Base-by-base conservation (phyloP, 2,113 vertebrate species). In the Pluvialis apricaria region DNA sequence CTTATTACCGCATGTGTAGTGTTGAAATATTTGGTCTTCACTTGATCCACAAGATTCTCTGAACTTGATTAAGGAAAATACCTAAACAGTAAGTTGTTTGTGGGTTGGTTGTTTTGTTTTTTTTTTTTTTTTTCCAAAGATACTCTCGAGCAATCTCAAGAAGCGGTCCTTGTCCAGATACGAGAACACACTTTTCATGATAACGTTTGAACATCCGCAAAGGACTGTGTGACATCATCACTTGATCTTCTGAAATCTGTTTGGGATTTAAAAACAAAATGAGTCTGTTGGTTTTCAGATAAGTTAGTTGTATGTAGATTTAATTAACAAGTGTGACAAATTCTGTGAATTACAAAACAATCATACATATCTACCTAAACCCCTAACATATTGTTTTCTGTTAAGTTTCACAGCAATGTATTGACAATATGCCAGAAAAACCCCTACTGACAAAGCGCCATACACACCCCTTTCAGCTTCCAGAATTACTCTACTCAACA, bases 181-280 rank as follows among this genome's bases (percentile, higher is more conserved):
- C 98, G 66, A 99, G 96, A 8, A 99, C 98, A 80, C 98, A 98
- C 93, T 99, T 99, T n/a, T 99, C 96, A 68, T 99, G 99, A 17
- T 98, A 99, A 58, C 82, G 97, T 77, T 94, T 98, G 95, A 99
- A 98, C 98, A 98, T 98, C 57, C 86, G 96, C 94, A 99, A 96
- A 86, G 99, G 99, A 93, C 99, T 99, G 97, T 99, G 98, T 5
- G 99, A 99, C 96, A 99, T 98, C 97, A 99, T 96, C 68, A 99
- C 98, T 45, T 99, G 99, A 54, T 99, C 98, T 32, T 98, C 98
- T 3, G 97, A 95, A 70, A 99, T 97, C 99, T 99, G 96, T 31
- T 55, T 40, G 58, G 85, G 61, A 82, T 91, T 79, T 51, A 71
- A 90, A 55, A 92, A 34, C 79, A 94, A 93, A 86, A 88, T 17